Evolutionary conservation across 2,113 vertebrate species (phyloP).

Genomic region (Epinephelus moara): DNA sequence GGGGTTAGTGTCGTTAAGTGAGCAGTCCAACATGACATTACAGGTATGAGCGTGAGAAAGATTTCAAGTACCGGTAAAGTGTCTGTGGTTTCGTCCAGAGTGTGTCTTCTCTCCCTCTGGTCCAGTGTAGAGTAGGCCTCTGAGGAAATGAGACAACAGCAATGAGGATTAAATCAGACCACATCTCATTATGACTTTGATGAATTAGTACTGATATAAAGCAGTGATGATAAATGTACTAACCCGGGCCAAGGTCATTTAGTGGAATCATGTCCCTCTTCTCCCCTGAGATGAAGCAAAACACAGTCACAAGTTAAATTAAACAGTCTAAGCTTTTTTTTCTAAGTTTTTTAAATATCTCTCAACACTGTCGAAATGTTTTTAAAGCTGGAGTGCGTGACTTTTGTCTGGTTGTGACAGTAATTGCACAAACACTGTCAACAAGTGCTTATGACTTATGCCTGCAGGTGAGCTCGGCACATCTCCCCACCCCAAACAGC

Average conservation of each 20-base stretch:
- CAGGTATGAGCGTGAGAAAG: background rate
- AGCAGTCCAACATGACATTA: constrained; percentile 7
- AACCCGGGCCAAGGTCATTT: constrained; percentile 94
- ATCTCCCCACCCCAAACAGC: no score
- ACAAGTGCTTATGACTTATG: no score
- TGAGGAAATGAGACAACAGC: constrained; percentile 45
- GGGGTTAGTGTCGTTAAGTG: constrained; percentile 58
- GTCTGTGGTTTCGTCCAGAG: constrained; percentile 92
- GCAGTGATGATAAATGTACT: constrained; percentile 52
- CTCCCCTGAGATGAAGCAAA: constrained; percentile 85
- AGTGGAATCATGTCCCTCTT: constrained; percentile 95
- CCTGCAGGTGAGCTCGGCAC: no score
- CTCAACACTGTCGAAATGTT: background rate
- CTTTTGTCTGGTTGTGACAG: no score
- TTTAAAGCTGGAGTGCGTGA: no score
- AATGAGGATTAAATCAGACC: background rate
- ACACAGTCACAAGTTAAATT: constrained; percentile 5
- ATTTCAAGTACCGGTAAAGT: constrained; percentile 86
- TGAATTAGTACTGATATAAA: background rate
- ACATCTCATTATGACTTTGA: background rate
- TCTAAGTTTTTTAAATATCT: background rate
- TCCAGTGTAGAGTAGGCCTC: constrained; percentile 93
- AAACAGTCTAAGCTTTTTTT: background rate
- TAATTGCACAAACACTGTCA: no score
- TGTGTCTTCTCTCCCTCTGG: constrained; percentile 92